Evolutionary conservation across 2,888 invertebrate genomes (phyloP).

Genomic region (Hipparchia semele): DNA sequence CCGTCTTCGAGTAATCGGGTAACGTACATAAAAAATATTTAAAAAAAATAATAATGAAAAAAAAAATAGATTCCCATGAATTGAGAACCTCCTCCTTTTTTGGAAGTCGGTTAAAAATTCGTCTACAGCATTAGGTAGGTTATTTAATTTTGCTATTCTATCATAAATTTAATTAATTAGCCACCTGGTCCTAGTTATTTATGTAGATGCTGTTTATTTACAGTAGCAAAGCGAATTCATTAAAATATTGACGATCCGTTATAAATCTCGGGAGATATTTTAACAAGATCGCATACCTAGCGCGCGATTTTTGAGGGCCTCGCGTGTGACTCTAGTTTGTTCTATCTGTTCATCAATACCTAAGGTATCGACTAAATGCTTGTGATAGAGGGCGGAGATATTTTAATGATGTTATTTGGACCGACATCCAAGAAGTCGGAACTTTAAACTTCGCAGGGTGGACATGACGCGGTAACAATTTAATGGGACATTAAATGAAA

Average conservation of each 20-base stretch:
- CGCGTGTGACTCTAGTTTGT: slow-evolving; percentile 32
- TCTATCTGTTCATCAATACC: slow-evolving; percentile 34
- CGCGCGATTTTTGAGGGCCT: slow-evolving; percentile 44
- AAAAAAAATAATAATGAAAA: too few relatives aligned
- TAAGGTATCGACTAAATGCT: slow-evolving; percentile 27
- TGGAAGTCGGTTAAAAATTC: too few relatives aligned
- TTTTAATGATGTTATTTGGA: slow-evolving; percentile 35
- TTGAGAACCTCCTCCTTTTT: too few relatives aligned
- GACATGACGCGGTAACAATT: too few relatives aligned
- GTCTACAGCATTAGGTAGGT: neutral
- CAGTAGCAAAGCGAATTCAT: slow-evolving; percentile 52
- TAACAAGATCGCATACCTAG: slow-evolving; percentile 56
- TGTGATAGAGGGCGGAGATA: slow-evolving; percentile 18
- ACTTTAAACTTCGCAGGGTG: neutral
- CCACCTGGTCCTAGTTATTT: neutral
- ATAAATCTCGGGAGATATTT: slow-evolving; percentile 67
- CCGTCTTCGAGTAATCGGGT: too few relatives aligned
- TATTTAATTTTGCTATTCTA: neutral
- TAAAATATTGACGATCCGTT: slow-evolving; percentile 59
- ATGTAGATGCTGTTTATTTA: slow-evolving; percentile 32
- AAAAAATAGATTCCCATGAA: too few relatives aligned
- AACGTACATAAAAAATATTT: too few relatives aligned
- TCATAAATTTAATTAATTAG: slow-evolving; percentile 6
- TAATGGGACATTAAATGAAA: too few relatives aligned
- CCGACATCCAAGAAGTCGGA: neutral